Evolutionary conservation across 2,797 vertebrate species (phyloP).

Genomic region (Botia almorhae): DNA sequence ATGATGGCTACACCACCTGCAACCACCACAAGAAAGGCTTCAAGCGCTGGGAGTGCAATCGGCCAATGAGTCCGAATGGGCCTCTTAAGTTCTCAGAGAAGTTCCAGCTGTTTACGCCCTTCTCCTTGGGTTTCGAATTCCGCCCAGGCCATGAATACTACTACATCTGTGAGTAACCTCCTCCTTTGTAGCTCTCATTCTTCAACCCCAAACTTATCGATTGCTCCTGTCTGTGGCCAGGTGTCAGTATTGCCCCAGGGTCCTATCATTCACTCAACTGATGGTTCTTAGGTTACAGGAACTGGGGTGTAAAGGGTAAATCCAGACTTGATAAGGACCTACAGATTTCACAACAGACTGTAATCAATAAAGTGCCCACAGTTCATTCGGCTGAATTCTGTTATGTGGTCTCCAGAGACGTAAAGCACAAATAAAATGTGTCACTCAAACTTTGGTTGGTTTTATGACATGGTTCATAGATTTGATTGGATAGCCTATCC

Average conservation of each 20-base stretch:
- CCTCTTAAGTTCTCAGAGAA: conserved; percentile 96
- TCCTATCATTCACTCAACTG: conserved; percentile 42
- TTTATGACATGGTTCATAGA: conserved; percentile 14
- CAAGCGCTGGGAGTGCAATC: conserved; percentile 97
- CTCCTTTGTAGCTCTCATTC: conserved; percentile 3
- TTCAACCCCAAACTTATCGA: background rate
- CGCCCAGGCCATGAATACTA: conserved; percentile 93
- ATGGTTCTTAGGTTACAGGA: conserved; percentile 56
- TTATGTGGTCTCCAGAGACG: conserved; percentile 46
- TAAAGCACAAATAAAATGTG: conserved; percentile 27
- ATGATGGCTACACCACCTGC: conserved; percentile 88
- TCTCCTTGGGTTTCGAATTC: conserved; percentile 96
- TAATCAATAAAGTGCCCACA: conserved; percentile 46
- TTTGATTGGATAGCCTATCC: background rate
- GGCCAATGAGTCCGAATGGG: conserved; percentile 85
- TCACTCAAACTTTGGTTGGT: conserved; percentile 26
- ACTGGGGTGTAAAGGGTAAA: conserved; percentile 43
- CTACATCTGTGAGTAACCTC: conserved; percentile 90
- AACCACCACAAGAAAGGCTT: conserved; percentile 90
- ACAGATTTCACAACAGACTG: conserved; percentile 24
- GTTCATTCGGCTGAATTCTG: conserved; percentile 29
- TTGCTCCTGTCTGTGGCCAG: conserved; percentile 22
- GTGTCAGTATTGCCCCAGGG: conserved; percentile 41
- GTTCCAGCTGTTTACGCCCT: conserved; percentile 97
- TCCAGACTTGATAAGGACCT: conserved; percentile 23